Evolutionary conservation across 2,797 vertebrate species (phyloP).

Genomic region (Poecilia velifera): DNA sequence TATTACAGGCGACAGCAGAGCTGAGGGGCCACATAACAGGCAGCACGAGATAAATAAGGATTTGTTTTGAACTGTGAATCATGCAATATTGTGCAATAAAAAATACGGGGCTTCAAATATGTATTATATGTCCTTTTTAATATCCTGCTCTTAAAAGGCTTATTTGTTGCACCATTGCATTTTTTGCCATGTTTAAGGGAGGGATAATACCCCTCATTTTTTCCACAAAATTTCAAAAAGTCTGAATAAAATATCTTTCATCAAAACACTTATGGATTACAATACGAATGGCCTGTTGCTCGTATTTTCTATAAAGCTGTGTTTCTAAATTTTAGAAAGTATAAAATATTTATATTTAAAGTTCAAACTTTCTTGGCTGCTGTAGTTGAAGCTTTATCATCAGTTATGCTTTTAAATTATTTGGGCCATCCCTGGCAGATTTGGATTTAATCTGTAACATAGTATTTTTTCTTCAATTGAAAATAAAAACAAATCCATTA

Average conservation of each 20-base stretch:
- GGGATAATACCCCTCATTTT: background rate
- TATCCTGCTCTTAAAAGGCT: slow-evolving; percentile 30
- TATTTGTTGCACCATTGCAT: slow-evolving; percentile 24
- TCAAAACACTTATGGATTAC: background rate
- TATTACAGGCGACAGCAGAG: slow-evolving; percentile 26
- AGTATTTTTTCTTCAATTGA: too few relatives aligned
- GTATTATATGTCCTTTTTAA: slow-evolving; percentile 22
- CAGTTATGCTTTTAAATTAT: background rate
- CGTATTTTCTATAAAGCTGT: background rate
- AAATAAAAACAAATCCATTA: background rate
- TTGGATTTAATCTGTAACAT: background rate
- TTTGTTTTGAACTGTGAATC: slow-evolving; percentile 25
- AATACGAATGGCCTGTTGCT: background rate
- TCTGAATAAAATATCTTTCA: background rate
- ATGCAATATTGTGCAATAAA: slow-evolving; percentile 24
- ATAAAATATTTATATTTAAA: slow-evolving; percentile 1
- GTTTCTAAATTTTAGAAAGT: background rate
- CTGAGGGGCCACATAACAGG: slow-evolving; percentile 23
- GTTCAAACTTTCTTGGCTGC: background rate
- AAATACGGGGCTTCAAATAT: slow-evolving; percentile 16
- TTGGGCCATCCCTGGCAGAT: background rate
- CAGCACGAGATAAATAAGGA: slow-evolving; percentile 27
- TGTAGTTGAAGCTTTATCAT: background rate
- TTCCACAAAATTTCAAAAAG: background rate
- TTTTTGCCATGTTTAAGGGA: slow-evolving; percentile 29